These are phyloP conservation scores for Ranitomeya imitator DNA, from an alignment of 2,113 vertebrate genomes.

Conservation along the genomic window DNA sequence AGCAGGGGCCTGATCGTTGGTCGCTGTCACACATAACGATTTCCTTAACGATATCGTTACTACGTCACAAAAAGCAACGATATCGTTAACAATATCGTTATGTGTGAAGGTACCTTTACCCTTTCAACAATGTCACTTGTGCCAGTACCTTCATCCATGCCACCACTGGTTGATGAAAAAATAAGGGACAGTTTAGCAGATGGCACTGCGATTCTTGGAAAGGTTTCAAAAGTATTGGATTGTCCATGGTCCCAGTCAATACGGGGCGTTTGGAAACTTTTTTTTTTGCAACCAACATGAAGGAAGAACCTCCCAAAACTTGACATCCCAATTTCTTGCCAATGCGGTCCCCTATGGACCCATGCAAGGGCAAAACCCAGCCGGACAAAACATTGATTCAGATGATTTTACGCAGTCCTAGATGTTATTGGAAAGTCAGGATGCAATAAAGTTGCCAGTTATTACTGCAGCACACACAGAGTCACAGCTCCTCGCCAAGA, in stretches of 20 bases:
- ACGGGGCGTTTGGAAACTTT: neutral
- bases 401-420: slow-evolving; percentile 30
- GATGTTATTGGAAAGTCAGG: slow-evolving; percentile 50
- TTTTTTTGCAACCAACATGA: neutral
- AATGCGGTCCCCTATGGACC: neutral
- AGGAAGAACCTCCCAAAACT: neutral
- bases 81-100: no score
- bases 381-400: slow-evolving; percentile 24
- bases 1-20: no score
- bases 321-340: neutral
- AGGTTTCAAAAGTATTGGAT: neutral
- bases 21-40: no score
- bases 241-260: neutral
- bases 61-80: no score
- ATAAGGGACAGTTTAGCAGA: neutral
- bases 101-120: no score
- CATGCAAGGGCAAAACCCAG: neutral
- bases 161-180: neutral
- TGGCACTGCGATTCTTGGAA: no score
- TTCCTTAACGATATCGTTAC: no score
- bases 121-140: neutral
- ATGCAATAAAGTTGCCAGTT: slow-evolving; percentile 57
- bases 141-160: neutral
- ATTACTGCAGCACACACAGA: slow-evolving; percentile 46
- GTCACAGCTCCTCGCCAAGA: slow-evolving; percentile 40